Evolutionary conservation across 1,140 invertebrate species (phyloP).

Genomic region (Drosophila novamexicana): DNA sequence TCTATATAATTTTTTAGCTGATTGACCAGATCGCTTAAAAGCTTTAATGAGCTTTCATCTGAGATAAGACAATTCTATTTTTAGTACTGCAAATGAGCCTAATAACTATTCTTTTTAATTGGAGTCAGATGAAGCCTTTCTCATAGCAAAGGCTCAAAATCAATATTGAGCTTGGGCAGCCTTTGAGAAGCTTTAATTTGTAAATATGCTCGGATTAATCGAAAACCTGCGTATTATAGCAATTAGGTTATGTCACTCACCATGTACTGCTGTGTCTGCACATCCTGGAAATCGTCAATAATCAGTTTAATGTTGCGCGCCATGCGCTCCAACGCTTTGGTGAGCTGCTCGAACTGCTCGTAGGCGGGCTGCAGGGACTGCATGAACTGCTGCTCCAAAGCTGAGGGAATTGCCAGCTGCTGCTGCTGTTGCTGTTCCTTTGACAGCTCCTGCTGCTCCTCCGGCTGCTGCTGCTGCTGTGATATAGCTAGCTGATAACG

Average conservation of each 20-base stretch:
- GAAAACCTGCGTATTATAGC: too few species aligned
- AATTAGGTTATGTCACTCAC: slow-evolving; percentile 24
- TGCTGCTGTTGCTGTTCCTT: neutral
- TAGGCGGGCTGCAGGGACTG: slow-evolving; percentile 37
- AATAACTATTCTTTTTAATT: too few species aligned
- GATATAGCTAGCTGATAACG: slow-evolving; percentile 5
- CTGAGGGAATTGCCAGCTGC: neutral
- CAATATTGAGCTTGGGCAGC: too few species aligned
- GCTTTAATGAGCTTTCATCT: neutral
- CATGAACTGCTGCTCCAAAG: slow-evolving; percentile 45
- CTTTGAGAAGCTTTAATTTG: too few species aligned
- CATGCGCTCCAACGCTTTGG: slow-evolving; percentile 17
- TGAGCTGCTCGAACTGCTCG: slow-evolving; percentile 45
- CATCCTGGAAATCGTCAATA: slow-evolving; percentile 48
- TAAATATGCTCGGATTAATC: neutral
- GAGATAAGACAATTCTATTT: too few species aligned
- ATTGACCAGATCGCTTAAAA: neutral
- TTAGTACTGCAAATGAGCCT: too few species aligned
- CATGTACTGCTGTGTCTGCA: slow-evolving; percentile 48
- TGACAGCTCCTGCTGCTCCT: neutral
- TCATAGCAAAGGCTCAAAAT: too few species aligned
- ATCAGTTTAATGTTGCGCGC: slow-evolving; percentile 38
- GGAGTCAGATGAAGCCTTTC: too few species aligned
- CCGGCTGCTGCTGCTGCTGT: neutral
- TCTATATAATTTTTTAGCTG: neutral